Evolutionary conservation across 2,888 invertebrate species (phyloP), one percentile per base, ranked within the genome.

Genomic region (Phragmatobia fuliginosa): DNA sequence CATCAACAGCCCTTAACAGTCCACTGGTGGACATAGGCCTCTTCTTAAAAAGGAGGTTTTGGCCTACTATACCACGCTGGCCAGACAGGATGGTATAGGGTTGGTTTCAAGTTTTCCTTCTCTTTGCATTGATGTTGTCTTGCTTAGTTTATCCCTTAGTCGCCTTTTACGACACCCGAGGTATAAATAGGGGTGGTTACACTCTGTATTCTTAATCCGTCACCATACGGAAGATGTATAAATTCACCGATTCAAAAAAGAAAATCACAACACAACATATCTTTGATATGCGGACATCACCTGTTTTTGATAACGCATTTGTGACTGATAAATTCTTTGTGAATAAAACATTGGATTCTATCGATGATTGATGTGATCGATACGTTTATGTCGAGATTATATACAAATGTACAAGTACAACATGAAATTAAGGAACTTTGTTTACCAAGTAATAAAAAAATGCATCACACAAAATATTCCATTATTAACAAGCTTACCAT

Each of bases 301-400:
- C 28, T 36, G 49, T 64, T 49, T 62, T 33, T 25, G n/a, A 64
- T 28, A 64, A 32, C n/a, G 33, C n/a, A 45, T 33, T 33, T 32
- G 25, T 32, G 21, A n/a, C 49, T 33, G 63, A 64, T 64, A 64
- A 64, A 52, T 32, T 60, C 31, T 66, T 70, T 31, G 67, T 63
- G 25, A 62, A 77, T 75, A 77, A 79, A 61, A 65, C 59, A 25
- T 25, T 68, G 70, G 69, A 68, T 74, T 62, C 62, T 52, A 6
- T 11, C 73, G 74, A 59, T 67, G 67, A 80, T 80, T 56, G 79
- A 80, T 79, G 52, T 25, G 21, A 18, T 28, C 56, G 60, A 70
- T 72, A 65, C 59, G 64, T 71, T n/a, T 31, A 36, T 66, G 67
- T 77, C 62, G 45, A 65, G 32, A 56, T 56, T 56, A 14, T 56